Conservation (phyloP, 2,888 invertebrate genomes). For the Heteromurus nitidus region DNA sequence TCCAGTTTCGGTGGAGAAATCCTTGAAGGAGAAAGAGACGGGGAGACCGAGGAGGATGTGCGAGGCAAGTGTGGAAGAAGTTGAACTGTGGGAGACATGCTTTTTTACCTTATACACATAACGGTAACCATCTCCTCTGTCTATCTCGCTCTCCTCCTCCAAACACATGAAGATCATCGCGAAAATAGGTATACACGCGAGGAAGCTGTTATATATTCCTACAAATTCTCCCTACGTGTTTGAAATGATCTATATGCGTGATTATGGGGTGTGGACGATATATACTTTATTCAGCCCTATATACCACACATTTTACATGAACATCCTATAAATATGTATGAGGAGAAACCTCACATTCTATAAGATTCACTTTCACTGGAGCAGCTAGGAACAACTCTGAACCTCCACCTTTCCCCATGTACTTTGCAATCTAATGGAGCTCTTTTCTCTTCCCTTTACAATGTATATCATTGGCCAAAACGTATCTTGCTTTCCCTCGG, state of each 20-base stretch:
- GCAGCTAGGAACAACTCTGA: background rate
- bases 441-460: background rate
- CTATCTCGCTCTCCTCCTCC: too few relatives aligned
- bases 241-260: background rate
- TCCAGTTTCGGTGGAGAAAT: too few relatives aligned
- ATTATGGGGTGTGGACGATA: conserved; percentile 45
- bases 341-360: background rate
- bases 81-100: too few relatives aligned
- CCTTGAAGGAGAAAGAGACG: too few relatives aligned
- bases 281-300: background rate
- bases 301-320: background rate
- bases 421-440: background rate
- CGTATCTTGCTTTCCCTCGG: background rate
- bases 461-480: conserved; percentile 1
- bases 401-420: background rate
- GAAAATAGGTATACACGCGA: conserved; percentile 2
- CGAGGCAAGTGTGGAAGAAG: too few relatives aligned
- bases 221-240: too few relatives aligned
- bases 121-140: too few relatives aligned
- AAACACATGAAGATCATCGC: background rate
- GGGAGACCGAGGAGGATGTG: too few relatives aligned
- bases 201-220: too few relatives aligned
- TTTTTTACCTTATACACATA: too few relatives aligned
- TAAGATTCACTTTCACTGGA: background rate
- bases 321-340: conserved; percentile 1